Percentiles rank a stretch among this genome's conserved stretches.
phyloP scores from a whole-genome alignment of 2,113 vertebrate genomes.

The Seriola dumerili region DNA sequence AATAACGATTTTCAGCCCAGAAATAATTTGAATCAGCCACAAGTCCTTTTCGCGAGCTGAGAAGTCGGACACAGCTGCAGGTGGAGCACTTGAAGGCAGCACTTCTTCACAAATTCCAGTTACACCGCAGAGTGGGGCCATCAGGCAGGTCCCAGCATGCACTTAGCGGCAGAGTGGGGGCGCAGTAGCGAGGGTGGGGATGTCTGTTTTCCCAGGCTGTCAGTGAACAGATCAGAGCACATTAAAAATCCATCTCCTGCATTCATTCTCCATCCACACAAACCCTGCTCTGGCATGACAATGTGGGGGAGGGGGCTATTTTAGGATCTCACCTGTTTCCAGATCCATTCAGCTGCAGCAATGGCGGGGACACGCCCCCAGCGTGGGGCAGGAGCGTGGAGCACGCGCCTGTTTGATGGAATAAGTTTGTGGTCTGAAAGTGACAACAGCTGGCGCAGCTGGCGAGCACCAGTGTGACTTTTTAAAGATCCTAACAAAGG shows the following conservation, averaged over 20 bases:
- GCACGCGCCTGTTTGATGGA: conserved; percentile 30
- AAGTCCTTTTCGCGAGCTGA: background rate
- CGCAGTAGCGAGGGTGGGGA: conserved; percentile 15
- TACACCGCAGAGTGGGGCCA: conserved; percentile 22
- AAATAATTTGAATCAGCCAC: background rate
- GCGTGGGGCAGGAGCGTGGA: background rate
- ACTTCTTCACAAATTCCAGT: conserved; percentile 27
- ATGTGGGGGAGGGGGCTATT: conserved; percentile 7
- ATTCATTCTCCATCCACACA: conserved; percentile 25
- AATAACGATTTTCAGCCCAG: no score
- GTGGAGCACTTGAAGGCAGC: conserved; percentile 11
- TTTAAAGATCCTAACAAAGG: conserved; percentile 67
- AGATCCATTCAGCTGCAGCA: conserved; percentile 13
- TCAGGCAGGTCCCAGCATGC: conserved; percentile 57
- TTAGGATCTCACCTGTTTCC: conserved; percentile 55
- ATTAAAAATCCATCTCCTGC: background rate
- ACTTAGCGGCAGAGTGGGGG: conserved; percentile 5
- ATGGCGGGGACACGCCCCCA: background rate
- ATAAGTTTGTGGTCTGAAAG: conserved; percentile 8
- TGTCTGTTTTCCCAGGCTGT: conserved; percentile 55
- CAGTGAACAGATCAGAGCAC: conserved; percentile 21
- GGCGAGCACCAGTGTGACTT: conserved; percentile 31
- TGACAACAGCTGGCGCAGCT: background rate
- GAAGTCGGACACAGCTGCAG: background rate
- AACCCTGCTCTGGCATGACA: conserved; percentile 24